Evolutionary conservation across 2,113 vertebrate species (phyloP).

Genomic region (Malurus melanocephalus): DNA sequence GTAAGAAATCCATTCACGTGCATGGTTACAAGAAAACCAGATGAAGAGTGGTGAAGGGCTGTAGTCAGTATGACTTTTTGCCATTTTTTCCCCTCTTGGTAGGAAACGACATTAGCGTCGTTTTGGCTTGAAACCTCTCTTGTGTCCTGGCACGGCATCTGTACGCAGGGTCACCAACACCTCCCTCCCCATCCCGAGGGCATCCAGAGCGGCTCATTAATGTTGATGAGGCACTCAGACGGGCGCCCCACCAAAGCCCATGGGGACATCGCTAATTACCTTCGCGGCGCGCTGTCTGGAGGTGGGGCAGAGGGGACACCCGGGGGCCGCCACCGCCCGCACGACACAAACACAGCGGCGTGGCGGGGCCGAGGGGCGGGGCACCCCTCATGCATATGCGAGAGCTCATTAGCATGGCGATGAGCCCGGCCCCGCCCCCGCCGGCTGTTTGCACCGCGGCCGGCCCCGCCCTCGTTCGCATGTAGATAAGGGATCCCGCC

Average conservation of each 20-base stretch:
- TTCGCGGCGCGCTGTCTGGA: neutral
- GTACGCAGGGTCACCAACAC: accelerated
- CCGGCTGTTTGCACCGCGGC: accelerated
- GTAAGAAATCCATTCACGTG: accelerated
- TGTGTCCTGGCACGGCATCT: accelerated
- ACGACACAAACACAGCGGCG: accelerated
- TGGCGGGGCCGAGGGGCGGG: neutral
- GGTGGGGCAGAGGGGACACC: neutral
- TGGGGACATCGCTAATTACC: neutral
- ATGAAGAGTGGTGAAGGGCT: neutral
- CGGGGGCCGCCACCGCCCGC: accelerated
- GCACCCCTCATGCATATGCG: neutral
- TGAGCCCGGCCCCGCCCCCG: neutral
- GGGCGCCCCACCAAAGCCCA: neutral
- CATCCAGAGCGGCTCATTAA: neutral
- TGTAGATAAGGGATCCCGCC: neutral
- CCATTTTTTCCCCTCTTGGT: no score
- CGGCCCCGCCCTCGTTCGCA: neutral
- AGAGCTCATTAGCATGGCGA: accelerated
- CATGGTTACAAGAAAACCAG: accelerated
- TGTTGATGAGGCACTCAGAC: neutral
- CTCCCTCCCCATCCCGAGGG: accelerated
- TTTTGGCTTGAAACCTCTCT: neutral
- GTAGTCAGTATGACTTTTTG: accelerated
- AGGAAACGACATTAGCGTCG: neutral